These are phyloP conservation scores for Oreonectes daqikongensis DNA, from an alignment of 2,797 vertebrate species.

Conservation along the genomic window DNA sequence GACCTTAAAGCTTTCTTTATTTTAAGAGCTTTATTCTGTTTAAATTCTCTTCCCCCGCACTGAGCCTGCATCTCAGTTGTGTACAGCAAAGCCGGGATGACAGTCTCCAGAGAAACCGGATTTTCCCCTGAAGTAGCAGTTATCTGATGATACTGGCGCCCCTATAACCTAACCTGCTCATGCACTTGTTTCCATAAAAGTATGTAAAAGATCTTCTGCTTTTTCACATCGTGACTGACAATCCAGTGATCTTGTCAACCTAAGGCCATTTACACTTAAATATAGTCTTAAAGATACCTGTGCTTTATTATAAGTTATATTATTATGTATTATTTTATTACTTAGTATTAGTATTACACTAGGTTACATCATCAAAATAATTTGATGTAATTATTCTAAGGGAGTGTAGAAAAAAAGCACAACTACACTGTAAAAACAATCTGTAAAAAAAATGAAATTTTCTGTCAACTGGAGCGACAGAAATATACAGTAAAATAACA, in stretches of 20 bases:
- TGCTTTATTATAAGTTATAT: too few species aligned
- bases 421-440: too few species aligned
- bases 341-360: too few species aligned
- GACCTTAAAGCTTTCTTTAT: neutral
- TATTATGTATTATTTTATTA: neutral
- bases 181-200: neutral
- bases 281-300: neutral
- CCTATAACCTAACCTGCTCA: slow-evolving; percentile 1
- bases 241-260: neutral
- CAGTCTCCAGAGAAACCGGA: neutral
- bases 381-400: neutral
- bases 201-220: neutral
- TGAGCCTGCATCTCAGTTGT: neutral
- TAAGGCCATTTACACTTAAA: neutral
- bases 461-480: too few species aligned
- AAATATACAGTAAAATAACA: too few species aligned
- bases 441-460: too few species aligned
- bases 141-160: neutral
- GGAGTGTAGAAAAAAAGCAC: too few species aligned
- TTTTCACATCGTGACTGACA: neutral
- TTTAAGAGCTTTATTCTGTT: neutral
- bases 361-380: neutral
- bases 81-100: neutral
- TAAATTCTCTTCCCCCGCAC: neutral
- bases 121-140: neutral